phyloP scores from a whole-genome alignment of 2,797 vertebrate genomes.

The Molossus molossus region DNA sequence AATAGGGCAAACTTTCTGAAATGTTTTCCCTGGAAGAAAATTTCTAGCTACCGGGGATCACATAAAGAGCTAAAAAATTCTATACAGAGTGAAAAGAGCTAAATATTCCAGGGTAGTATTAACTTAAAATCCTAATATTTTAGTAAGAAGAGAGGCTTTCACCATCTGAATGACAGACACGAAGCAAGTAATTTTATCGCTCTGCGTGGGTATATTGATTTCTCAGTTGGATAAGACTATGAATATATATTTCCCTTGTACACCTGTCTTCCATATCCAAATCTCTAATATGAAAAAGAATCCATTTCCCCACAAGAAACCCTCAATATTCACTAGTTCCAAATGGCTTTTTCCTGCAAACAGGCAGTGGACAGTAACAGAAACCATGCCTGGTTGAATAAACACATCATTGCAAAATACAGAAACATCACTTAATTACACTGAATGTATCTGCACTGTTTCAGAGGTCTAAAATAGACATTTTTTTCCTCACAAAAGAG shows the following conservation, averaged over 20 bases:
- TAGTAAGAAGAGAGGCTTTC: background rate
- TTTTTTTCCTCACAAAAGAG: background rate
- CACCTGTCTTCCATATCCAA: background rate
- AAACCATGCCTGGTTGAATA: slow-evolving; percentile 28
- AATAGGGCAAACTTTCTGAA: slow-evolving; percentile 54
- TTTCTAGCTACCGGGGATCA: slow-evolving; percentile 38
- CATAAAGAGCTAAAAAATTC: background rate
- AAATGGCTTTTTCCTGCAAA: slow-evolving; percentile 1
- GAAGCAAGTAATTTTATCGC: slow-evolving; percentile 40
- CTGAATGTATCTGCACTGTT: background rate
- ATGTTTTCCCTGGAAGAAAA: slow-evolving; percentile 31
- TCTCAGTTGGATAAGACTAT: background rate
- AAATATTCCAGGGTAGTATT: background rate
- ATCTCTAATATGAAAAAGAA: slow-evolving; percentile 30
- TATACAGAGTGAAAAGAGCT: slow-evolving; percentile 6
- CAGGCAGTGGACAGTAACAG: background rate
- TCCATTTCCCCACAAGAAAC: background rate
- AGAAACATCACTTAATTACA: slow-evolving; percentile 29
- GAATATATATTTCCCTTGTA: slow-evolving; percentile 41
- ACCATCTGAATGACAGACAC: slow-evolving; percentile 7
- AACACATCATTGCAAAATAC: slow-evolving; percentile 44
- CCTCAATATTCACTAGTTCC: slow-evolving; percentile 28
- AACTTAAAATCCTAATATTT: slow-evolving; percentile 31
- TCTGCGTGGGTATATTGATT: slow-evolving; percentile 17
- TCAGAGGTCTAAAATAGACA: slow-evolving; percentile 32